Percentiles rank a stretch among this genome's conserved stretches.
These are phyloP conservation scores for Steinernema khuongi DNA, from an alignment of 1,140 invertebrate species.

Conservation along the genomic window DNA sequence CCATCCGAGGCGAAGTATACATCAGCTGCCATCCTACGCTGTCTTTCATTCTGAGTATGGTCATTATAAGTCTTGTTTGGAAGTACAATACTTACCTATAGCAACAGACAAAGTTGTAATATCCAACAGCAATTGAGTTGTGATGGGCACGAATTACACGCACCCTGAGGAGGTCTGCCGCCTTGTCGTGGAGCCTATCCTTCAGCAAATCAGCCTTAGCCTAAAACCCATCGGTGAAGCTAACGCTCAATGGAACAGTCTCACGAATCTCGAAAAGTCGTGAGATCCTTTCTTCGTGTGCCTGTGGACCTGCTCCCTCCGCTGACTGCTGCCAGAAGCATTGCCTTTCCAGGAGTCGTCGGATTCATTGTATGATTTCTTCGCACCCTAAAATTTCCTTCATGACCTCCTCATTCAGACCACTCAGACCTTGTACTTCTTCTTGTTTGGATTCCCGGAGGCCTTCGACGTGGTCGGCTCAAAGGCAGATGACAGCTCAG, in stretches of 20 bases:
- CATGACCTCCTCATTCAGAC: background rate
- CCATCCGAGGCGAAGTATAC: slow-evolving; percentile 85
- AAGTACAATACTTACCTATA: slow-evolving; percentile 69
- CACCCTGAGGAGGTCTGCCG: slow-evolving; percentile 78
- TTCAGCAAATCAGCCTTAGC: background rate
- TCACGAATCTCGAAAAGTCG: slow-evolving; percentile 29
- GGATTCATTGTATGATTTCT: background rate
- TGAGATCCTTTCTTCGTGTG: slow-evolving; percentile 32
- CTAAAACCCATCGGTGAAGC: background rate
- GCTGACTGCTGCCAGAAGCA: background rate
- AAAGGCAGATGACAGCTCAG: background rate
- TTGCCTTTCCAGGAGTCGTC: background rate
- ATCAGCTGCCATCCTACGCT: slow-evolving; percentile 89
- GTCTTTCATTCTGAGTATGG: slow-evolving; percentile 74
- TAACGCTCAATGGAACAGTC: background rate
- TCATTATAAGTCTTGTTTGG: background rate
- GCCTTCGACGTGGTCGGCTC: slow-evolving; percentile 4
- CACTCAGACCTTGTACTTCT: background rate
- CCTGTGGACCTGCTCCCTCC: slow-evolving; percentile 17
- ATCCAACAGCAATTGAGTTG: slow-evolving; percentile 93
- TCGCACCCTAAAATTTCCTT: background rate
- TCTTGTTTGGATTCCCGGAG: slow-evolving; percentile 3
- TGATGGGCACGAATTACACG: slow-evolving; percentile 93
- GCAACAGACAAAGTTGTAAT: slow-evolving; percentile 87
- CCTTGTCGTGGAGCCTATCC: slow-evolving; percentile 54